Evolutionary conservation across 2,888 invertebrate genomes (phyloP).

Genomic region (Limnephilus rhombicus): DNA sequence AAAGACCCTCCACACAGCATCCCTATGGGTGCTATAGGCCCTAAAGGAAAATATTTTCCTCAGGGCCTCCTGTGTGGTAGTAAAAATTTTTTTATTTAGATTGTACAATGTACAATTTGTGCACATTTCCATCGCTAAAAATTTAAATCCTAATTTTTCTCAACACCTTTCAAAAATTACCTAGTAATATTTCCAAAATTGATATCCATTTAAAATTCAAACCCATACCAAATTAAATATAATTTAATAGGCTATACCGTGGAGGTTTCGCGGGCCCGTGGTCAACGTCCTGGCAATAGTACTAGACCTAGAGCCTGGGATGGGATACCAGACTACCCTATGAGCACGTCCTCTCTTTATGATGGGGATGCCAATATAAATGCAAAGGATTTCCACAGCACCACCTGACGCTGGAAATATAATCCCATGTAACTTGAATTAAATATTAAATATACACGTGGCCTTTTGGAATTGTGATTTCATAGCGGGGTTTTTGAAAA

Average conservation of each 20-base stretch:
- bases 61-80: too few relatives aligned
- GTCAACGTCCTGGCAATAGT: conserved; percentile 31
- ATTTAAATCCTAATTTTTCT: background rate
- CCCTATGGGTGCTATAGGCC: too few relatives aligned
- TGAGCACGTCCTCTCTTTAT: conserved; percentile 24
- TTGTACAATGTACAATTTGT: too few relatives aligned
- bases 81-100: too few relatives aligned
- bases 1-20: too few relatives aligned
- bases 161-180: background rate
- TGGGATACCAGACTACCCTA: background rate
- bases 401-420: conserved; percentile 46
- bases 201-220: background rate
- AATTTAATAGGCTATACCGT: background rate
- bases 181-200: background rate
- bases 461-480: background rate
- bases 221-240: background rate
- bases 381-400: conserved; percentile 35
- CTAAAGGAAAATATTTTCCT: too few relatives aligned
- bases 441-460: conserved; percentile 19
- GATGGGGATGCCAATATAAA: conserved; percentile 34
- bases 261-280: background rate
- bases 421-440: background rate
- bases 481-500: background rate
- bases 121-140: background rate
- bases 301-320: background rate